Conservation (phyloP, 2,888 invertebrate species). For the Magallana nippona region DNA sequence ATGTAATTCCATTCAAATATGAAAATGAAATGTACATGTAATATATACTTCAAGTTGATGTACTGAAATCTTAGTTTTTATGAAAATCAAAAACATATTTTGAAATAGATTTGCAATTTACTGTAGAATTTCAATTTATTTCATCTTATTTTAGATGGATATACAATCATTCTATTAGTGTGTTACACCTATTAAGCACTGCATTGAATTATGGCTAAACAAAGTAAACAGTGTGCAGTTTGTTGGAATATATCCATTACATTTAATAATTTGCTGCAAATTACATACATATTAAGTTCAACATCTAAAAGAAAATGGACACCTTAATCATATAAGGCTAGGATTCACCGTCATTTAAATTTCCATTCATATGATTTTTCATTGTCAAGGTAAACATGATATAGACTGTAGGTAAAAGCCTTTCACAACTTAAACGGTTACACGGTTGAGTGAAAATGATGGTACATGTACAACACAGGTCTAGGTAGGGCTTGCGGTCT, state of each 20-base stretch:
- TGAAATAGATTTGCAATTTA: too few relatives aligned
- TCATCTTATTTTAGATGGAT: too few relatives aligned
- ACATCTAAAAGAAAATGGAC: neutral
- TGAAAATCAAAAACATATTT: too few relatives aligned
- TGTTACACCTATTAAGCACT: neutral
- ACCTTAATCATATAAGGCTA: neutral
- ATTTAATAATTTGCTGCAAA: neutral
- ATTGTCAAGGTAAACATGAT: slow-evolving; percentile 17
- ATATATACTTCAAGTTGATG: too few relatives aligned
- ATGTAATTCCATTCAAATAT: too few relatives aligned
- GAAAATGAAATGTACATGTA: too few relatives aligned
- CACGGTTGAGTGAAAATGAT: slow-evolving; percentile 30
- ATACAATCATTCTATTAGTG: too few relatives aligned
- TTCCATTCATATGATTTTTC: slow-evolving; percentile 2
- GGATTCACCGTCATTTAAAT: neutral
- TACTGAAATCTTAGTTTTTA: too few relatives aligned
- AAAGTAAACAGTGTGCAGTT: neutral
- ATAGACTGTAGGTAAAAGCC: slow-evolving; percentile 21
- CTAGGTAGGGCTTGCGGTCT: neutral
- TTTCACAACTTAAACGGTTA: neutral
- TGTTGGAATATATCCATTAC: neutral
- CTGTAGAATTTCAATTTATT: too few relatives aligned
- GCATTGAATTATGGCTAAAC: neutral
- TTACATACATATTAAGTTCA: neutral
- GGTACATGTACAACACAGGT: neutral